These are phyloP conservation scores for Hesperia comma DNA, from an alignment of 2,888 invertebrate genomes.

Conservation along the genomic window DNA sequence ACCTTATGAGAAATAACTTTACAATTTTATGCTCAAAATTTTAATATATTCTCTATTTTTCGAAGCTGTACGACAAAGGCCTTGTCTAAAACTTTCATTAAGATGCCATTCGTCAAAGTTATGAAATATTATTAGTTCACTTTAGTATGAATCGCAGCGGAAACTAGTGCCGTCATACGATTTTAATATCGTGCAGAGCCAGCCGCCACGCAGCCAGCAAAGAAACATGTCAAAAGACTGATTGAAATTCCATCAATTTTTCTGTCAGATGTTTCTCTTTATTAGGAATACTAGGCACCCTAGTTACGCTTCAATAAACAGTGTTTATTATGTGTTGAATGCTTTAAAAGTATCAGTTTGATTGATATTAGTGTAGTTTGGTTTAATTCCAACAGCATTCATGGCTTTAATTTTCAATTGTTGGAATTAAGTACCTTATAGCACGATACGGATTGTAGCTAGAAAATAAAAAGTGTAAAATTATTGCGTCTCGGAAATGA, in stretches of 20 bases:
- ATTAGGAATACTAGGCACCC: neutral
- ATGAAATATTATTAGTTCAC: conserved; percentile 2
- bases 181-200: conserved; percentile 7
- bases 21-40: no score
- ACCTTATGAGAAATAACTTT: no score
- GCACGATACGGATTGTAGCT: no score
- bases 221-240: conserved; percentile 9
- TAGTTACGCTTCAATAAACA: neutral
- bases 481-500: no score
- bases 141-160: conserved; percentile 5
- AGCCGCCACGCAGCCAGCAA: neutral
- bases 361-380: no score
- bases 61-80: neutral
- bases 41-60: no score
- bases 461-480: no score
- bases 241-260: conserved; percentile 14
- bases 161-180: neutral
- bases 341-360: no score
- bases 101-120: conserved; percentile 4
- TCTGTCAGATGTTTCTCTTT: conserved; percentile 1
- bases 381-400: no score
- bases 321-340: neutral
- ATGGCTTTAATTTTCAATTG: no score
- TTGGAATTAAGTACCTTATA: no score
- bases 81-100: conserved; percentile 2